Conservation (phyloP, 1,140 invertebrate genomes). For the Spodoptera litura region DNA sequence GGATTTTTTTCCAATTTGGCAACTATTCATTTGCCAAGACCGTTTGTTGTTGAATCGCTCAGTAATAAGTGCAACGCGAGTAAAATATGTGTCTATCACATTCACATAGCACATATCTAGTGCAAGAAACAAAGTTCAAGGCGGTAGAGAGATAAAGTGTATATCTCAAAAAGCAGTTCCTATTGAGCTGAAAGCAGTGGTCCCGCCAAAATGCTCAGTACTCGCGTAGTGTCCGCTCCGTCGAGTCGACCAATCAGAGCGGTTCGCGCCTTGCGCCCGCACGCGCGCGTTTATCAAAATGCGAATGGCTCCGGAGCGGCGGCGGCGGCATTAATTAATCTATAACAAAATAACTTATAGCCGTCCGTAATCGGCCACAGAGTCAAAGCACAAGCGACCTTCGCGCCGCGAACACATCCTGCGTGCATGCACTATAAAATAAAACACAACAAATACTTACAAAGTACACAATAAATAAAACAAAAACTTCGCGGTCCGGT, state of each 20-base stretch:
- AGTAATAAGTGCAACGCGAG: too few species aligned
- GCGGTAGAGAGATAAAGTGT: conserved; percentile 45
- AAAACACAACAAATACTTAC: conserved; percentile 56
- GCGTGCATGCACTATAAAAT: conserved; percentile 55
- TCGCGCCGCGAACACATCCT: conserved; percentile 66
- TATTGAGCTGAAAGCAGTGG: conserved; percentile 56
- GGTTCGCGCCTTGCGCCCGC: conserved; percentile 71
- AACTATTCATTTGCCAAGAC: too few species aligned
- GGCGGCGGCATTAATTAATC: conserved; percentile 61
- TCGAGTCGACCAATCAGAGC: conserved; percentile 74
- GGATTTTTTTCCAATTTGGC: too few species aligned
- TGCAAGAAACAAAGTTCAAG: conserved; percentile 49
- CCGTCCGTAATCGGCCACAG: conserved; percentile 55
- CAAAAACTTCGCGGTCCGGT: conserved; percentile 69
- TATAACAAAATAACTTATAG: conserved; percentile 80
- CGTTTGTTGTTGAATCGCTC: too few species aligned
- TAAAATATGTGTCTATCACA: too few species aligned
- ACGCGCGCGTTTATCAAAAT: conserved; percentile 78
- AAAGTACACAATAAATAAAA: conserved; percentile 66
- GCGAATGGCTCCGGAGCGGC: conserved; percentile 65
- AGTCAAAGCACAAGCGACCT: conserved; percentile 66
- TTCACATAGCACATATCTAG: too few species aligned
- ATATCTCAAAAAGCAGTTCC: conserved; percentile 24
- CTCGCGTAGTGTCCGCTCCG: conserved; percentile 53
- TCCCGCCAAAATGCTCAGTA: conserved; percentile 70